Percentiles rank a stretch among this genome's conserved stretches.
These are phyloP conservation scores for Colistium nudipinnis DNA, from an alignment of 2,113 vertebrate species.

Conservation along the genomic window DNA sequence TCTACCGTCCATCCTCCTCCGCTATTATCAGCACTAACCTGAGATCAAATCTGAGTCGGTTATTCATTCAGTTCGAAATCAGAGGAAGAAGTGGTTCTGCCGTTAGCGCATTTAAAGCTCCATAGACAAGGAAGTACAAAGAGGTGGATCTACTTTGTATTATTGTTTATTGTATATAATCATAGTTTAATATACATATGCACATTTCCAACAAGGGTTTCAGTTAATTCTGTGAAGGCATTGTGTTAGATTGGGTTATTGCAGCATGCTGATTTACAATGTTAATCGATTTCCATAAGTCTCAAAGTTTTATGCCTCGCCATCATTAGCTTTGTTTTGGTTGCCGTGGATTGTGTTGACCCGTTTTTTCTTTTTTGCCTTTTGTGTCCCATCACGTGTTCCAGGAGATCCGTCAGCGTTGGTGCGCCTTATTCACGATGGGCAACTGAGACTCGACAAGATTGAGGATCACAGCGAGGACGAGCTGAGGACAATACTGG, in stretches of 20 bases:
- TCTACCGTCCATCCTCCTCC: too few species aligned
- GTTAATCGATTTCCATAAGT: background rate
- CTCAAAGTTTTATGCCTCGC: background rate
- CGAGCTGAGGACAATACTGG: conserved; percentile 85
- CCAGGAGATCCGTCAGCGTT: conserved; percentile 88
- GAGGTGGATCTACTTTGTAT: background rate
- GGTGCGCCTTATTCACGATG: conserved; percentile 91
- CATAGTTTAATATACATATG: background rate
- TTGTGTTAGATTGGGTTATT: background rate
- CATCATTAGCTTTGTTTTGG: background rate
- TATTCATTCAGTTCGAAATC: too few species aligned
- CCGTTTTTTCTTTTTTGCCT: background rate
- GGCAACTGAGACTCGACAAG: conserved; percentile 85
- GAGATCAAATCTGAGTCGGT: too few species aligned
- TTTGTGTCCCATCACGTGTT: background rate
- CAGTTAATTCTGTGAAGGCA: background rate
- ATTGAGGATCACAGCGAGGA: conserved; percentile 84
- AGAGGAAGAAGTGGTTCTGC: too few species aligned
- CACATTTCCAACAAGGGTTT: background rate
- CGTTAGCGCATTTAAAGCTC: too few species aligned
- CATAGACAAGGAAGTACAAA: too few species aligned
- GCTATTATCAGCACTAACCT: too few species aligned
- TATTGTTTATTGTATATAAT: background rate
- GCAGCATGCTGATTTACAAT: background rate
- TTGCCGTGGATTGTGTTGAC: background rate